Conservation (phyloP, 64 coral and sea anemone genomes). For the Catalaphyllia jardinei region DNA sequence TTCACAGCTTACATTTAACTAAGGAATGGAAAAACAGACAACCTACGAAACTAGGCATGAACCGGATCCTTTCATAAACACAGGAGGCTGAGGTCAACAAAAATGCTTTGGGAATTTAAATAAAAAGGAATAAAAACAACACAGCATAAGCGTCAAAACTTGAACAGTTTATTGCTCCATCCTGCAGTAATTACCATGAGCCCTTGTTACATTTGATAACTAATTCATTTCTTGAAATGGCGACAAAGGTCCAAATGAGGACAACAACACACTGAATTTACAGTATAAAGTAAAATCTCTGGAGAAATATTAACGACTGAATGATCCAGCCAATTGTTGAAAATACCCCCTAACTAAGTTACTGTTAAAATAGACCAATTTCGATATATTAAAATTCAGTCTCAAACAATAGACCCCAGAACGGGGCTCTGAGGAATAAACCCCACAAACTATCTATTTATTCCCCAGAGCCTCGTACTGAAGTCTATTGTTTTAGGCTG, state of each 20-base stretch:
- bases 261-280: background rate
- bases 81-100: constrained; percentile 12
- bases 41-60: no score
- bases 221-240: background rate
- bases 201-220: background rate
- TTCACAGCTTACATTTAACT: no score
- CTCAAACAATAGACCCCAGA: no score
- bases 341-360: constrained; percentile 20
- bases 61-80: no score
- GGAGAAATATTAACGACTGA: background rate
- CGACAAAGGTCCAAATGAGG: background rate
- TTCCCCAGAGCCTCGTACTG: no score
- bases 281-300: background rate
- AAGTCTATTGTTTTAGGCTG: no score
- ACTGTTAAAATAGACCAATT: background rate
- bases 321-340: background rate
- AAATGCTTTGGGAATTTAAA: constrained; percentile 45
- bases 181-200: background rate
- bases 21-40: no score
- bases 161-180: background rate
- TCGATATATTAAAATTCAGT: no score
- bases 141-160: background rate
- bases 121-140: background rate
- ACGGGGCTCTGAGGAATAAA: no score
- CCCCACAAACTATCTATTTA: no score